Evolutionary conservation across 1,140 invertebrate genomes (phyloP), one percentile per base, ranked within the genome.

Genomic region (Calephelis virginiensis): DNA sequence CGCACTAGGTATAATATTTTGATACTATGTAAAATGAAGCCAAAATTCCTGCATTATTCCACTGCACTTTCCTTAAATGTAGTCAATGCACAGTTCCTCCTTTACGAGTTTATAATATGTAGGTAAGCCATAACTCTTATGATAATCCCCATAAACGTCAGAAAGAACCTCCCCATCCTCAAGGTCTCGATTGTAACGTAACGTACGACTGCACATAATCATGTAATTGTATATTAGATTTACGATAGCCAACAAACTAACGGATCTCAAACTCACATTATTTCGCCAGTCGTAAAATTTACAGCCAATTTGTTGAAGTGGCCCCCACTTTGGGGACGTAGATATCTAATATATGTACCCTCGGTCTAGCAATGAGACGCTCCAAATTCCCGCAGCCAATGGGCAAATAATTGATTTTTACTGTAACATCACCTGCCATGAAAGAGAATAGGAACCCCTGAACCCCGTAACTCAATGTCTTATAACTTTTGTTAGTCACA

Each of bases 341-440:
- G 50, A 66, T 68, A 68, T 66, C 68, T 63, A 62, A 37, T 53
- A 59, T 59, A 61, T 43, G 49, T 46, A 69, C 64, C 69, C 68
- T 67, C 64, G 60, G 67, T 70, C 53, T 68, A 64, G 76, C 73
- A 77, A 83, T 76, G 46, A 70, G 72, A 80, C 80, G 78, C 73
- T 76, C 75, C 78, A 75, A 71, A 78, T 75, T 77, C 81, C 64
- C 63, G 72, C 75, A 82, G 78, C 85, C 80, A 83, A 82, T 86
- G 77, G 76, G 65, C 70, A 80, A 80, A 86, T 89, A 86, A 89
- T 89, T 90, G 81, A 86, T 86, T 84, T 81, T 79, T 69, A 83
- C 72, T 75, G 75, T 80, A 74, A 73, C 83, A 75, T 86, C 85
- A 88, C 84, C 87, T 89, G 84, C 86, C 72, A 66, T 71, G 66